Base-by-base conservation (phyloP, 1,140 invertebrate species). In the Agrypnia vestita region DNA sequence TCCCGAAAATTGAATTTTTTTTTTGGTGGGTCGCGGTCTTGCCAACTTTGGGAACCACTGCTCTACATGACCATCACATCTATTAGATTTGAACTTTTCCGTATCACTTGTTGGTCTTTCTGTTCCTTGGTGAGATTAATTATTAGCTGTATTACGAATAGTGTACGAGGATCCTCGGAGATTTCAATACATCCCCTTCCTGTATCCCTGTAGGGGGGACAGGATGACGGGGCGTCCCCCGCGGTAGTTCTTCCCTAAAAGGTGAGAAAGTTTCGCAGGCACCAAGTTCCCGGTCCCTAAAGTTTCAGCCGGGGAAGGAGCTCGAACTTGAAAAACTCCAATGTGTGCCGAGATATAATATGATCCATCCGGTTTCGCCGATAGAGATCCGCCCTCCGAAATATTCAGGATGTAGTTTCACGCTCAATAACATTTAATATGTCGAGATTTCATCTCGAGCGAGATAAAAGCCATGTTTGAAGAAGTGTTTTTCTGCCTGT, bases 311-410 rank as follows among this genome's bases (percentile, higher is more conserved):
- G 49, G 19, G 61, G 19, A 51, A 51, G n/a, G n/a, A 6, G 55
- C 8, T 21, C 21, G 3, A 64, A 64, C 61, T 64, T 64, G 61
- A 64, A 64, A 64, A 64, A 64, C 61, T 64, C 35, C 19, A 10
- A n/a, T 64, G 61, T 64, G 25, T 35, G 25, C 6, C 6, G 25
- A 35, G 25, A 64, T 64, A 25, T 64, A 64, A 64, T 64, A 35
- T 64, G 25, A 35, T 25, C 61, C 55, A 12, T 64, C 35, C 61
- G 35, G 25, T 64, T 64, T 35, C 61, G 12, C 61, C 61, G 61
- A 64, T 64, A 64, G 35, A 64, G 19, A 64, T 64, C 13, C 1
- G 6, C 25, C 25, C 25, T 51, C 49, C 49, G 3, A 51, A 9
- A 51, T 13, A 51, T 51, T 15, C 49, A 51, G 49, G 49, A 3